Evolutionary conservation across 2,113 vertebrate species (phyloP), one percentile per base, ranked within the genome.

Genomic region (Tenebrosternarchus preto): DNA sequence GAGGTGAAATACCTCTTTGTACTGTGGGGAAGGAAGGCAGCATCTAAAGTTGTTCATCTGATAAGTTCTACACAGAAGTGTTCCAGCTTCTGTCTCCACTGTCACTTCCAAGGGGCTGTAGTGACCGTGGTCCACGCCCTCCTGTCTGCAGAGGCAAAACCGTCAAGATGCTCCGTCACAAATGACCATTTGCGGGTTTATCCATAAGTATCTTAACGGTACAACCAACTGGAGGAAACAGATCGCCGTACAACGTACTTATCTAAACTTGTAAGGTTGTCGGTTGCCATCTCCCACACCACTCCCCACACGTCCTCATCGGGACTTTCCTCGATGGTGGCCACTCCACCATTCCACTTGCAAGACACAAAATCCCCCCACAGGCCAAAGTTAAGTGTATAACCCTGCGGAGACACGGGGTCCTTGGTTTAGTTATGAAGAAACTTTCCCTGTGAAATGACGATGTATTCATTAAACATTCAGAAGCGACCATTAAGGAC

Each of bases 291-390:
- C 89, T 90, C 95, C 97, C 97, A 98, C n/a, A 98, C 89, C 5
- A 96, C 89, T 53, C 97, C 97, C 96, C 96, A 99, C 0, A 98
- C 95, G 82, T 96, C 95, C 0, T 94, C 91, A 33, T 94, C 94
- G 0, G 93, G 93, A 85, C 92, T 93, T 70, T 89, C 83, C 81
- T 91, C 86, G 83, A 98, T 93, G 61, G 95, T 98, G 79, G 97
- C 97, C 82, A 92, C 93, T 43, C 95, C 95, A 82, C 96, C 96
- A 22, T 97, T 94, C 96, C 97, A 98, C 9, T 50, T 46, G 56
- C 84, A 89, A 76, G 89, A 89, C 22, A 76, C 88, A 60, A 83
- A 87, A 78, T 92, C 84, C 70, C 88, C 88, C 84, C 86, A 91
- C 82, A 93, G 89, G 80, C 96, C 96, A 88, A 98, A 98, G 80